A percentile compares a stretch with the other conserved stretches of the same genome.
Evolutionary conservation across 2,888 invertebrate genomes (phyloP).

Genomic region (Lepeophtheirus nordmannii): DNA sequence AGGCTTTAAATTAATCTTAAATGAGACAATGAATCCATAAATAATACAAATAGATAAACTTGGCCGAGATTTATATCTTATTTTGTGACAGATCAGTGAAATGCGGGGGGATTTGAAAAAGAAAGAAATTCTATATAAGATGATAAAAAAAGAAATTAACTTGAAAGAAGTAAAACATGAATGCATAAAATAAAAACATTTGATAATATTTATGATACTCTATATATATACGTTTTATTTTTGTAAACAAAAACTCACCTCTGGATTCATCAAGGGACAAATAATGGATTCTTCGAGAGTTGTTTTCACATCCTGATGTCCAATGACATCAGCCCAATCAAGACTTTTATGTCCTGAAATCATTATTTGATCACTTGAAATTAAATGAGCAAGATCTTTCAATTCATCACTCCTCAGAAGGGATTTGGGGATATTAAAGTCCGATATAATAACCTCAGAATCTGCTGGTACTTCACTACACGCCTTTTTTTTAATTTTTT

Average conservation of each 20-base stretch:
- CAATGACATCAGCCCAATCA: constrained; percentile 7
- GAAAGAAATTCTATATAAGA: too few species aligned
- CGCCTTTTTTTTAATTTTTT: neutral
- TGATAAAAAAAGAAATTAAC: too few species aligned
- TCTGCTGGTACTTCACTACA: neutral
- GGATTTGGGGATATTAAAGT: neutral
- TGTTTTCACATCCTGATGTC: constrained; percentile 3
- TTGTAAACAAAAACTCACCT: neutral
- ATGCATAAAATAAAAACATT: too few species aligned
- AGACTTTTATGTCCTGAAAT: neutral
- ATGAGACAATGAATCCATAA: too few species aligned
- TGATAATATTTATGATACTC: too few species aligned
- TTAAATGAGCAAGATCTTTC: neutral
- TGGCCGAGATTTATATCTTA: too few species aligned
- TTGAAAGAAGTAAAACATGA: too few species aligned
- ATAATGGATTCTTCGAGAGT: constrained; percentile 6
- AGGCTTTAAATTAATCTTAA: too few species aligned
- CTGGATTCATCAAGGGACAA: constrained; percentile 13
- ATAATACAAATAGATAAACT: too few species aligned
- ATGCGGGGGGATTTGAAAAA: too few species aligned
- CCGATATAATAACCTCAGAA: neutral
- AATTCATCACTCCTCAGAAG: neutral
- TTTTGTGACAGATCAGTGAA: too few species aligned
- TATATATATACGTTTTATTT: too few species aligned
- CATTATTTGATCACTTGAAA: neutral